Base-by-base conservation (phyloP, 1,140 invertebrate genomes). In the Macrobrachium rosenbergii region DNA sequence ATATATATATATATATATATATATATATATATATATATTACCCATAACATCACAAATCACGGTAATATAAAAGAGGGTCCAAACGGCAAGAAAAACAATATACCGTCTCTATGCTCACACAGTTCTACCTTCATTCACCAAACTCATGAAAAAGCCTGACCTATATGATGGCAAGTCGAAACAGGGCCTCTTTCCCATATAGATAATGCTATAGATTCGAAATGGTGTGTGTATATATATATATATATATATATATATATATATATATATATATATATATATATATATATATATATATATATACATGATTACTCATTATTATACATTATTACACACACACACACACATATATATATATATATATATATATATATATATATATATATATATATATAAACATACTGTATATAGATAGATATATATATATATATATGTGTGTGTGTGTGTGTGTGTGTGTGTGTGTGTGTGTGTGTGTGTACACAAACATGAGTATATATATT, bases 231-330 rank as follows among this genome's bases (percentile, higher is more conserved):
- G n/a, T n/a, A n/a, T 52, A 5, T 28, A 67, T 28, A 67, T 28
- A 67, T 67, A 67, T 67, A 69, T 21, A 69, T 69, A 69, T 69
- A 69, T 69, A 69, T 21, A 69, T 69, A 69, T 69, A 69, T 21
- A 69, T 69, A 69, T n/a, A 69, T n/a, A 69, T 69, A 69, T n/a
- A 69, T 69, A 69, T 69, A 69, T 69, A n/a, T 69, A n/a, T 69
- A n/a, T 69, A n/a, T 69, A n/a, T 69, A 69, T 69, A 69, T 69
- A 69, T 69, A 69, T 69, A 69, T 69, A 69, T 69, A 69, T 69
- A 17, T 69, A 69, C n/a, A 69, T 69, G n/a, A n/a, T n/a, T n/a
- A n/a, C n/a, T n/a, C n/a, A n/a, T n/a, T n/a, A n/a, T n/a, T n/a
- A n/a, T n/a, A n/a, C n/a, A n/a, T n/a, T n/a, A n/a, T n/a, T n/a